phyloP scores from a whole-genome alignment of 2,888 invertebrate genomes.

The Chouioia cunea region DNA sequence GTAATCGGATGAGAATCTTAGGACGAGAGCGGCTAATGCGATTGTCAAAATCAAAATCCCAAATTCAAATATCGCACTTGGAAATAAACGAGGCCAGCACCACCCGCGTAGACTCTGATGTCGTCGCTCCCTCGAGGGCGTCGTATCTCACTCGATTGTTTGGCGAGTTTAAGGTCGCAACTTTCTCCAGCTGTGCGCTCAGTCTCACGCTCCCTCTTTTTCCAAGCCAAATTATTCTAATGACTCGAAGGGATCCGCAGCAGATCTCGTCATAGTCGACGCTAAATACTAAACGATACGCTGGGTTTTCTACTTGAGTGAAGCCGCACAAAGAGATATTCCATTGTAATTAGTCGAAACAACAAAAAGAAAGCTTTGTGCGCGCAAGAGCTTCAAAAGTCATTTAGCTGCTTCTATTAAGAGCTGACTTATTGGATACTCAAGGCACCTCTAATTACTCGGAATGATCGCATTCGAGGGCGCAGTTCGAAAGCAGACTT shows the following conservation, averaged over 20 bases:
- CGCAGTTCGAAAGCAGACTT: neutral
- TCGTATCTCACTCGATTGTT: constrained; percentile 19
- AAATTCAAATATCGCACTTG: constrained; percentile 61
- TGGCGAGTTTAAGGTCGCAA: constrained; percentile 36
- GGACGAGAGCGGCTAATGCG: constrained; percentile 46
- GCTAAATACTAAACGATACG: constrained; percentile 41
- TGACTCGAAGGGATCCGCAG: constrained; percentile 49
- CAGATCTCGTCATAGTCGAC: constrained; percentile 8
- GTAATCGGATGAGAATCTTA: constrained; percentile 57
- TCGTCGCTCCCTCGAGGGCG: neutral
- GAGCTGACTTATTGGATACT: too few species aligned
- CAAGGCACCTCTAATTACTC: neutral
- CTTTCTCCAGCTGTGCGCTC: constrained; percentile 51
- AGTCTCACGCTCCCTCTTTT: constrained; percentile 47
- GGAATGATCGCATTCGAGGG: neutral
- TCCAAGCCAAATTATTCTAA: constrained; percentile 57
- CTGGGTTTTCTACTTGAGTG: neutral
- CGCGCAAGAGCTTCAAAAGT: constrained; percentile 6
- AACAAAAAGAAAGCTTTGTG: neutral
- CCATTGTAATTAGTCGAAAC: constrained; percentile 30
- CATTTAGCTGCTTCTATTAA: neutral
- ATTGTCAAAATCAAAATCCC: constrained; percentile 59
- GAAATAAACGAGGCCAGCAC: constrained; percentile 53
- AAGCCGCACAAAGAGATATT: constrained; percentile 28
- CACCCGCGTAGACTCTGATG: too few species aligned